phyloP scores from a whole-genome alignment of 2,888 invertebrate species.

The Cartodere bifasciata region DNA sequence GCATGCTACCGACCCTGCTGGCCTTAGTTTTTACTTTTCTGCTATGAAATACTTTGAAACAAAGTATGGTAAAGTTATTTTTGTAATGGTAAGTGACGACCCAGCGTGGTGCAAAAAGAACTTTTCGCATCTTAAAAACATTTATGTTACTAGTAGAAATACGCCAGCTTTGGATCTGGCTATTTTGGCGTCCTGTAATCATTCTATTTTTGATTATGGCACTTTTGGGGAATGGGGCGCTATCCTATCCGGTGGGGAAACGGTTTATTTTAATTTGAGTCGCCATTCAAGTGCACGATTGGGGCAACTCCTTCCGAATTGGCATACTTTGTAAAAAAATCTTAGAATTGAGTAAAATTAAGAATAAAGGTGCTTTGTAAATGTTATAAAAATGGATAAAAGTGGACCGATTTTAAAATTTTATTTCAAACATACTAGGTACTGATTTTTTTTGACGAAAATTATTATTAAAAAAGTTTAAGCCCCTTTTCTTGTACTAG shows the following conservation, averaged over 20 bases:
- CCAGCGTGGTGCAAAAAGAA: conserved; percentile 35
- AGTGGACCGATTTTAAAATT: too few relatives aligned
- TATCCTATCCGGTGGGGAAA: conserved; percentile 38
- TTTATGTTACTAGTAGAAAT: conserved; percentile 33
- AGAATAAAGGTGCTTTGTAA: too few relatives aligned
- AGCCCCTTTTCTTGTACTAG: too few relatives aligned
- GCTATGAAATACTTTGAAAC: conserved; percentile 36
- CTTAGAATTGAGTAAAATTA: too few relatives aligned
- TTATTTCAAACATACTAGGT: too few relatives aligned
- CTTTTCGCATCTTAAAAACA: conserved; percentile 29
- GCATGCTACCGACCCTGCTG: conserved; percentile 33
- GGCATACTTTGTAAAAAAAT: conserved; percentile 31
- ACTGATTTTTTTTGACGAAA: too few relatives aligned
- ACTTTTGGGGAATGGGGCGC: conserved; percentile 41
- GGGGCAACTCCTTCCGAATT: conserved; percentile 34
- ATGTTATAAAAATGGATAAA: too few relatives aligned
- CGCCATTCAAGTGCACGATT: conserved; percentile 32
- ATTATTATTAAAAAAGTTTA: too few relatives aligned
- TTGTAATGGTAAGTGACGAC: conserved; percentile 39
- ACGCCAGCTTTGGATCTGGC: conserved; percentile 37
- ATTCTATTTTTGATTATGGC: conserved; percentile 41
- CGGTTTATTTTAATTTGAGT: conserved; percentile 35
- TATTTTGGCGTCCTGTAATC: conserved; percentile 38
- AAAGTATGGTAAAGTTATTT: conserved; percentile 32
- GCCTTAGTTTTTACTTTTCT: conserved; percentile 29